Evolutionary conservation across 2,113 vertebrate genomes (phyloP).

Genomic region (Sebastes fasciatus): DNA sequence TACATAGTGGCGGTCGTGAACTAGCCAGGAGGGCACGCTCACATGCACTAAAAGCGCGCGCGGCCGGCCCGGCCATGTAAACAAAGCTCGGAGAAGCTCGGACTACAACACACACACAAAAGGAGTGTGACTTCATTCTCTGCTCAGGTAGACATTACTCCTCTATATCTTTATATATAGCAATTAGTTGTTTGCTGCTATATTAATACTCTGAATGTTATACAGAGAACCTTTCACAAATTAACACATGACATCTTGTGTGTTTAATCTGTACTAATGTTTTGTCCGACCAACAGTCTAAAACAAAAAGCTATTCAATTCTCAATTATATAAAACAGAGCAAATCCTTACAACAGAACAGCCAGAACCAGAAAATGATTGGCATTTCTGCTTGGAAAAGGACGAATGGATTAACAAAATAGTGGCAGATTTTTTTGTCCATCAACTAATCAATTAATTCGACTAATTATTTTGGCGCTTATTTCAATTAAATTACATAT

Average conservation of each 20-base stretch:
- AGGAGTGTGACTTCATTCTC: too few species aligned
- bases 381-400: not conserved
- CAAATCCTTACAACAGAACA: not conserved
- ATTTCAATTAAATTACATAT: not conserved
- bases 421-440: not conserved
- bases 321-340: not conserved
- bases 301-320: not conserved
- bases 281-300: not conserved
- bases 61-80: too few species aligned
- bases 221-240: too few species aligned
- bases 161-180: too few species aligned
- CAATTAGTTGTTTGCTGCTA: too few species aligned
- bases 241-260: not conserved
- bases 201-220: too few species aligned
- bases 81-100: too few species aligned
- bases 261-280: not conserved
- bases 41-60: too few species aligned
- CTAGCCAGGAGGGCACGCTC: too few species aligned
- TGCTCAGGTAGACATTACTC: too few species aligned
- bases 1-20: too few species aligned
- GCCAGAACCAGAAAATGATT: not conserved
- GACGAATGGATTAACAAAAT: not conserved
- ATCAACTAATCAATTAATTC: not conserved
- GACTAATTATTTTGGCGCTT: not conserved
- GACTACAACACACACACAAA: too few species aligned